Percentiles rank a stretch among this genome's conserved stretches.
Conservation (phyloP, 2,888 invertebrate species). For the Timema cristinae region DNA sequence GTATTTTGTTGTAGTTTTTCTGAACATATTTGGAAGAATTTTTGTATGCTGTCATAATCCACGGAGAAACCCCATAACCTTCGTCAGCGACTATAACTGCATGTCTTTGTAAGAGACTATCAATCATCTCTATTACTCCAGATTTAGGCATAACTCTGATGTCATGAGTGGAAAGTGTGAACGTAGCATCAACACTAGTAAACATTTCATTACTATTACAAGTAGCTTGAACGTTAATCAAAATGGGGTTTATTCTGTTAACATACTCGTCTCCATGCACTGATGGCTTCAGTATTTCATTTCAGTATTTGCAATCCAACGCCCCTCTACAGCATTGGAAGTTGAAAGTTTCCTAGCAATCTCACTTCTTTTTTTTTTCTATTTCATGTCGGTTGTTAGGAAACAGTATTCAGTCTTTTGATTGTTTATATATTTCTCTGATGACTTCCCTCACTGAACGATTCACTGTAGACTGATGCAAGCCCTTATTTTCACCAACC, state of each 20-base stretch:
- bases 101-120: not conserved
- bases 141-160: not conserved
- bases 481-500: not conserved
- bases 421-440: not conserved
- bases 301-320: not conserved
- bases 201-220: not conserved
- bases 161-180: not conserved
- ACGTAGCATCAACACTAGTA: conserved; percentile 8
- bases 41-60: not conserved
- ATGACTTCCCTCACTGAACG: not conserved
- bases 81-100: not conserved
- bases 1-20: not conserved
- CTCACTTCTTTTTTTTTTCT: not conserved
- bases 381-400: not conserved
- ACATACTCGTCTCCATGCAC: not conserved
- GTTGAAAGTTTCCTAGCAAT: not conserved
- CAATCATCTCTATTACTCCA: not conserved
- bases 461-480: not conserved
- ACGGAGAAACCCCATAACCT: not conserved
- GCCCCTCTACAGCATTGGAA: not conserved
- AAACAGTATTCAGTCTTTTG: not conserved
- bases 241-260: not conserved
- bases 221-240: not conserved
- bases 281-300: too few species aligned
- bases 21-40: not conserved